Percentiles rank a stretch among this genome's conserved stretches.
Evolutionary conservation across 2,113 vertebrate genomes (phyloP).

Genomic region (Podarcis cretensis): DNA sequence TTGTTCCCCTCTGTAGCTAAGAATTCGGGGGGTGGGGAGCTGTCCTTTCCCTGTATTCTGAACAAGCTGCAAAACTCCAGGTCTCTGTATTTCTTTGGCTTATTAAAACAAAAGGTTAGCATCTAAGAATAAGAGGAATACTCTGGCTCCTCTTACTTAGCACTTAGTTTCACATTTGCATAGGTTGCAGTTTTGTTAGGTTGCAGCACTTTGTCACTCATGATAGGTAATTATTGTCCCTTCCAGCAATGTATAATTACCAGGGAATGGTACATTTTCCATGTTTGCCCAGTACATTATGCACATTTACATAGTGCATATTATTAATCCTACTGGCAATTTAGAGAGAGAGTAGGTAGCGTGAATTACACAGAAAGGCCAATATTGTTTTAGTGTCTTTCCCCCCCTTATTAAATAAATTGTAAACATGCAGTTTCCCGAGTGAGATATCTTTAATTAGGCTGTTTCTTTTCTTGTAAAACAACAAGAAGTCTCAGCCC

Average conservation of each 20-base stretch:
- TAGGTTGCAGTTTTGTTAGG: no score
- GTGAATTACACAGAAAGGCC: neutral
- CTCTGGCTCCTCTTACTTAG: neutral
- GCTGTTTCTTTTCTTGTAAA: neutral
- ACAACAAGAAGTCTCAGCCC: neutral
- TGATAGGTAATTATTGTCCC: neutral
- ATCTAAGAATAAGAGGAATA: neutral
- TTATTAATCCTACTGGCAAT: neutral
- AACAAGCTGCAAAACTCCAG: neutral
- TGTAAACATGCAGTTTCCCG: neutral
- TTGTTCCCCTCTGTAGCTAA: no score
- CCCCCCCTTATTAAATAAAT: neutral
- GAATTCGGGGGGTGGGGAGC: no score
- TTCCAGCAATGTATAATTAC: neutral
- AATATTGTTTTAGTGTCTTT: neutral
- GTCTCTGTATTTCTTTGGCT: neutral
- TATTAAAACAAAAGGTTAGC: neutral
- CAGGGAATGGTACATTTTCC: neutral
- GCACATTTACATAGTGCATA: neutral
- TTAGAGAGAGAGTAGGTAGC: neutral
- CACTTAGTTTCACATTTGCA: neutral
- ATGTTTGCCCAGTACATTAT: constrained; percentile 1
- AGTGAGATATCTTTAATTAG: constrained; percentile 12
- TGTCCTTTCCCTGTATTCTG: no score
- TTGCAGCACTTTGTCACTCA: neutral